These are phyloP conservation scores for Heliconius charithonia DNA, from an alignment of 2,888 invertebrate genomes.

Conservation along the genomic window DNA sequence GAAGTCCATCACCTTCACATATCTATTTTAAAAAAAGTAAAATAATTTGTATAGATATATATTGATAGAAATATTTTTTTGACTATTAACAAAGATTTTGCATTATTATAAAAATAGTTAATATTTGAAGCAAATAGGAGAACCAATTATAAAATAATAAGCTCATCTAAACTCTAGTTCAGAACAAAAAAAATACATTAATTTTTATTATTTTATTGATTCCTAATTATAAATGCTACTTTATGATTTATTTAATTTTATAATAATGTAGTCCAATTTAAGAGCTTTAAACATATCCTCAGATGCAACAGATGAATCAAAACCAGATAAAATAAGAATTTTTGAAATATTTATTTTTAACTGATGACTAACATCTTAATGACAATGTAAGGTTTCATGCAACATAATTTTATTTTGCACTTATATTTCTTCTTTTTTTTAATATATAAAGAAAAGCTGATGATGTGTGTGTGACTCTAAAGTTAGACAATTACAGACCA, in stretches of 20 bases:
- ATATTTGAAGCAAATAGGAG: too few species aligned
- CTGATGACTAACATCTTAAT: neutral
- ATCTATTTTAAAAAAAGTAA: constrained; percentile 56
- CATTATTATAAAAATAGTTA: too few species aligned
- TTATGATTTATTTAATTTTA: too few species aligned
- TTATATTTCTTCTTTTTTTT: neutral
- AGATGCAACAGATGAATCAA: neutral
- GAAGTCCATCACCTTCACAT: constrained; percentile 78
- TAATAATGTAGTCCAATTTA: too few species aligned
- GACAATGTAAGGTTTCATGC: neutral
- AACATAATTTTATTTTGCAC: neutral
- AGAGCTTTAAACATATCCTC: too few species aligned
- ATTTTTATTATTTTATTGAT: too few species aligned
- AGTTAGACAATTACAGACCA: too few species aligned
- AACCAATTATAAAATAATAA: too few species aligned
- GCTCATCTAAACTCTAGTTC: neutral
- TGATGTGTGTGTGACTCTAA: neutral
- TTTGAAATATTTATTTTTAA: neutral
- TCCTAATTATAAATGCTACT: too few species aligned
- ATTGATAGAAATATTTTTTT: neutral
- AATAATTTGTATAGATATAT: neutral
- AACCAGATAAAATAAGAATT: neutral
- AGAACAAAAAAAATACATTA: neutral
- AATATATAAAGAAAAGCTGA: neutral
- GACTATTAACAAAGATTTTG: too few species aligned